Evolutionary conservation across 2,888 invertebrate species (phyloP), one percentile per base, ranked within the genome.

Genomic region (Mythimna impura): DNA sequence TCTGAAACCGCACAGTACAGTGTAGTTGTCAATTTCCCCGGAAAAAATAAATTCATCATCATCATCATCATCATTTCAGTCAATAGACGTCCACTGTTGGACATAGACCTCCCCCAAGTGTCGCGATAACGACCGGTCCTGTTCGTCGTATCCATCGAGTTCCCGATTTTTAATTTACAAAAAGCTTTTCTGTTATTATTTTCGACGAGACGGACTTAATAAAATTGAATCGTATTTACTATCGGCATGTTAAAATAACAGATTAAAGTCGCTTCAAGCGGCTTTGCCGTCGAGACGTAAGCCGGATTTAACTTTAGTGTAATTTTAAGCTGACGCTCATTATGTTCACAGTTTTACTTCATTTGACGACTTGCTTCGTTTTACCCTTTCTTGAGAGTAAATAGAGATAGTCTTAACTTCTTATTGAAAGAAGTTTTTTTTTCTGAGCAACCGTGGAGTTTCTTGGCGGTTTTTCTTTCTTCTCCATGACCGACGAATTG

Each of bases 181-280:
- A 50, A 14, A 30, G 0, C 3, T 8, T 7, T 20, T 20, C 14
- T n/a, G 3, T 20, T 47, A 50, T 34, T 52, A 20, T 58, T 58
- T 61, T 71, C 8, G 10, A 6, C 30, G 30, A 75, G 36, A 40
- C 30, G 17, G 22, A 43, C 5, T 30, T 52, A 17, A 66, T 60
- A 60, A 63, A 60, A 74, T 54, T 66, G 2, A 63, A 63, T n/a
- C 47, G 20, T 82, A 82, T 86, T 85, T 73, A 76, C 77, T 86
- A 66, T 77, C 57, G 58, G 40, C 62, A 50, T 75, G 76, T 34
- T 68, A 65, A 65, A 81, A 76, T 76, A 69, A 62, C n/a, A 78
- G 64, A 74, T 78, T 81, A 66, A 55, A 69, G 63, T 80, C 47
- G 65, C n/a, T 81, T 81, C 65, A 69, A 81, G 57, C 65, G 55